Base-by-base conservation (phyloP, 2,797 vertebrate species). In the Pristis pectinata region DNA sequence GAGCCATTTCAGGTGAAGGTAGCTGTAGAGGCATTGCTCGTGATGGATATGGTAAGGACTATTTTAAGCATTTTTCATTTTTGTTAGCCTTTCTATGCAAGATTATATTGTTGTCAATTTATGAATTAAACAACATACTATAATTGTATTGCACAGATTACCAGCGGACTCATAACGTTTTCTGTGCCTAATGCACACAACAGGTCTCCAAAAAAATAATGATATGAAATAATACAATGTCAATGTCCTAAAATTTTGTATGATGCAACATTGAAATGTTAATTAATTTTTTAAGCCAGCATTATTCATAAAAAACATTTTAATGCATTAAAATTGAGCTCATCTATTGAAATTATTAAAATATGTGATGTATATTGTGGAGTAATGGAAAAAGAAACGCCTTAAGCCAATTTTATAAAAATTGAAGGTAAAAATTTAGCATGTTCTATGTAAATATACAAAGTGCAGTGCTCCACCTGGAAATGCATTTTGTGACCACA, bases 41-140 rank as follows among this genome's bases (percentile, higher is more conserved):
- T 99, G 95, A 99, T 99, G 98, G 99, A 99, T 97, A 97, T 99
- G 98, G 99, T 99, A 98, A 96, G 97, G 95, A 19, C 93, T 87
- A 44, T 44, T 95, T 2, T 94, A 53, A 94, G 6, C 94, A 95
- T 89, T 67, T 74, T 56, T 24, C n/a, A 7, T 49, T 37, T 64
- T 77, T 94, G 1, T 70, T 79, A 44, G 30, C 24, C 27, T n/a
- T 94, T 11, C 13, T 59, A 27, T 95, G 64, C 94, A 95, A 30
- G 1, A 74, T 27, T 19, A 91, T 61, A 41, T 67, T 64, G 56
- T 85, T 89, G 17, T 22, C 19, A 44, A 41, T 19, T n/a, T 64
- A 24, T 2, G 19, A 64, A 64, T 91, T 22, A 37, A 64, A 24
- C n/a, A 89, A 64, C 34, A 91, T 64, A 10, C 11, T 34, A 89